A percentile compares a stretch with the other conserved stretches of the same genome.
Evolutionary conservation across 2,888 invertebrate species (phyloP).

Genomic region (Galeruca laticollis): DNA sequence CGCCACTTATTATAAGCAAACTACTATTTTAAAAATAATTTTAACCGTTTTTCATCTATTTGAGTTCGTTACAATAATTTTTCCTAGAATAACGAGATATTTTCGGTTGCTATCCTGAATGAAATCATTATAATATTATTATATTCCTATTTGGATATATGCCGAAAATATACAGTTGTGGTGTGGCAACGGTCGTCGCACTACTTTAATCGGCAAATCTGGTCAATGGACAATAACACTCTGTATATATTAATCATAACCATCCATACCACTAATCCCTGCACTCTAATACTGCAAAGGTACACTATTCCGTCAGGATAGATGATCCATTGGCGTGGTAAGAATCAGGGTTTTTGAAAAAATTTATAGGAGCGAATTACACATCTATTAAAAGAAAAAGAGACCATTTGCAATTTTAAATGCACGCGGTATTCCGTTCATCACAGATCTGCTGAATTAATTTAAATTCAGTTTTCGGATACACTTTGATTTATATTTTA

Average conservation of each 20-base stretch:
- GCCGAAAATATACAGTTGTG: constrained; percentile 17
- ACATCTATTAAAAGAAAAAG: too few relatives aligned
- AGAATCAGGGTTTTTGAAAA: constrained; percentile 8
- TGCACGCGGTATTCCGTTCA: too few relatives aligned
- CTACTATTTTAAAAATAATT: neutral
- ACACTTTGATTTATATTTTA: too few relatives aligned
- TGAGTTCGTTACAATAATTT: too few relatives aligned
- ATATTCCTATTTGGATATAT: neutral
- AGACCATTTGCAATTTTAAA: too few relatives aligned
- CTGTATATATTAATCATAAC: constrained; percentile 34
- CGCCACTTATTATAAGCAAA: too few relatives aligned
- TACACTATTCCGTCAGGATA: constrained; percentile 51
- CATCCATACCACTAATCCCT: constrained; percentile 55
- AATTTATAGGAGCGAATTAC: too few relatives aligned
- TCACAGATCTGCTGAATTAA: too few relatives aligned
- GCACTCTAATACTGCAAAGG: constrained; percentile 64
- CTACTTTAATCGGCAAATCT: constrained; percentile 39
- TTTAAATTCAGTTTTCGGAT: too few relatives aligned
- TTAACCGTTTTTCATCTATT: neutral
- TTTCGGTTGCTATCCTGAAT: too few relatives aligned
- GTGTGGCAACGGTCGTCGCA: constrained; percentile 32
- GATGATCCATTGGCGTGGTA: constrained; percentile 15
- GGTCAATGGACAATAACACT: constrained; percentile 54
- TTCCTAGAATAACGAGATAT: too few relatives aligned
- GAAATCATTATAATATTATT: neutral